These are phyloP conservation scores for Myotis davidii DNA, from an alignment of 2,113 vertebrate species.

Conservation along the genomic window DNA sequence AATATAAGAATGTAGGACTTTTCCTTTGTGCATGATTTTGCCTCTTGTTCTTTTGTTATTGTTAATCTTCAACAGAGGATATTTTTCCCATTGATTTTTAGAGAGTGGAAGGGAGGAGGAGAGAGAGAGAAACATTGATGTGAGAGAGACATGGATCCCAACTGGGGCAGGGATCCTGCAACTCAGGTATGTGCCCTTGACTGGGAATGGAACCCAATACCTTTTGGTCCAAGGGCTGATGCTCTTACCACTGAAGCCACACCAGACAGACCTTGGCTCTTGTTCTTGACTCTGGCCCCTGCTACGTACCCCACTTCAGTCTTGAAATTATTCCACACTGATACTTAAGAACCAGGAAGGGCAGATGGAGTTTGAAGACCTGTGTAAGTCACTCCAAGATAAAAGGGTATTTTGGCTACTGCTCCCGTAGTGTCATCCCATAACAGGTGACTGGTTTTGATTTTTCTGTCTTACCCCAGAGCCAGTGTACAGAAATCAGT, in stretches of 20 bases:
- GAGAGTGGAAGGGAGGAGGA: too few relatives aligned
- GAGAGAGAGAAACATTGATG: too few relatives aligned
- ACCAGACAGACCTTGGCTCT: not conserved
- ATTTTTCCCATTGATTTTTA: too few relatives aligned
- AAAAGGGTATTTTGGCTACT: not conserved
- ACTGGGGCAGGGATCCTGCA: too few relatives aligned
- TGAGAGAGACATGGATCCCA: too few relatives aligned
- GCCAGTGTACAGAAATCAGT: not conserved
- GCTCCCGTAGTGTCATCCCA: not conserved
- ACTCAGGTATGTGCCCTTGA: too few relatives aligned
- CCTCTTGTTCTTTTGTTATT: not conserved
- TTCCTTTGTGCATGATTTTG: slow-evolving; percentile 23
- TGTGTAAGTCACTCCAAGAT: slow-evolving; percentile 4
- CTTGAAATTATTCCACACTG: slow-evolving; percentile 43
- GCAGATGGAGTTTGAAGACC: slow-evolving; percentile 10
- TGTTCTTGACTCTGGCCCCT: not conserved
- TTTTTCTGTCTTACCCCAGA: slow-evolving; percentile 18
- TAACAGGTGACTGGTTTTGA: not conserved
- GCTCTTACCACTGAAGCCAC: too few relatives aligned
- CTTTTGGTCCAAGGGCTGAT: too few relatives aligned
- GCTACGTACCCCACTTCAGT: not conserved
- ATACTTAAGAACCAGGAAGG: not conserved
- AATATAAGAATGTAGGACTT: not conserved
- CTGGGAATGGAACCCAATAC: too few relatives aligned
- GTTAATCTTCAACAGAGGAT: too few relatives aligned